Base-by-base conservation (phyloP, 2,888 invertebrate genomes). In the Heterodera filipjevi region DNA sequence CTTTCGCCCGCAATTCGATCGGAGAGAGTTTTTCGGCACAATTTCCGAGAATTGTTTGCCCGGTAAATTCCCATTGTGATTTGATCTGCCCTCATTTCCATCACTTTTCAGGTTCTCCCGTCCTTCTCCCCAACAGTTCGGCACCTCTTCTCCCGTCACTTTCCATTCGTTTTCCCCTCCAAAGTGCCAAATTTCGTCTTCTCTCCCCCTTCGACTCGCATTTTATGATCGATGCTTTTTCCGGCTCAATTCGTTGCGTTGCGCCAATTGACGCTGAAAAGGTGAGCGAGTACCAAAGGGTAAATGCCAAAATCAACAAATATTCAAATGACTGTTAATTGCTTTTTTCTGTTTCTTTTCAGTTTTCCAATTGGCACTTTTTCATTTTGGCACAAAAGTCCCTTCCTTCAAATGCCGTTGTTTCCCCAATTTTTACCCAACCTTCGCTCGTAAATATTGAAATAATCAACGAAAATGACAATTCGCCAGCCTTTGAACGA, bases 101-200 rank as follows among this genome's bases (percentile, higher is more conserved):
- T 22, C 53, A 53, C 19, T 53, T n/a, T 53, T 53, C 1, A 53
- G 53, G 53, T 22, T 53, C 53, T 0, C 53, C 53, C 53, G 53
- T 53, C 22, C 53, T 53, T 22, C 53, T 53, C 53, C 53, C 53
- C n/a, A 53, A 53, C 53, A 22, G 53, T 22, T 53, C 53, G 53
- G 53, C 66, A 27, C 14, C 66, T 27, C 66, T 66, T 30, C 27
- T 16, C 33, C 66, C 33, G 66, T 12, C 66, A 12, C 66, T 66
- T 33, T 66, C 27, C 22, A 33, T 30, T 66, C 32, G 33, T 16
- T 30, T 66, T 30, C 66, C 66, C 32, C 66, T 27, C 91, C 79
- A 91, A 91, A 0, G 90, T 90, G 72, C 94, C 94, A 89, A 92
- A 92, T 77, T 96, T 96, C 90, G 93, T 53, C 71, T 80, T 32